Evolutionary conservation across 2,113 vertebrate genomes (phyloP), one percentile per base, ranked within the genome.

Genomic region (Vulpes ferrilata): DNA sequence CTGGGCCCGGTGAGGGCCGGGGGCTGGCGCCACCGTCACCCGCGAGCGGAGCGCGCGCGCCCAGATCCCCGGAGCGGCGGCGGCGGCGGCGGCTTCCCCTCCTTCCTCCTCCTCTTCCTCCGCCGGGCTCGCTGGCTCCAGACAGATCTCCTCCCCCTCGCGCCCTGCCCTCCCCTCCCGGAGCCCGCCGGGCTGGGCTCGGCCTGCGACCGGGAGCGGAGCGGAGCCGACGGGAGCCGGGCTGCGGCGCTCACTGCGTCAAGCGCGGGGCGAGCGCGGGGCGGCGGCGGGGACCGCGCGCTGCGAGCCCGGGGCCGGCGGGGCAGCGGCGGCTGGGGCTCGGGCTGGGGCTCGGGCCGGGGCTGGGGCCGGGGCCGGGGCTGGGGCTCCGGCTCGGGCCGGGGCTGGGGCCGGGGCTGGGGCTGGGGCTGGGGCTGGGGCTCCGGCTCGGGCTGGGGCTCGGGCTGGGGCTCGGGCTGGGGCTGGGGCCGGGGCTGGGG

Each of bases 211-310:
- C 16, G 88, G 76, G 88, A 97, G 86, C 71, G 9, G 79, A 90
- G 82, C 76, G 88, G 81, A 48, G 89, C 91, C 89, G 96, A 97
- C 95, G 98, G 97, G 98, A 97, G 96, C 96, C 95, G 96, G 98
- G 99, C 98, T 98, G 99, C 98, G 99, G 99, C 99, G 97, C 99
- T 99, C 99, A 99, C 98, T 99, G 99, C 99, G 99, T 99, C 99
- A 99, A 96, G 97, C 98, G 98, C 98, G 57, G 98, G 97, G 97
- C 83, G 82, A 96, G 62, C 71, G 84, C 93, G 19, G 93, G 93
- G 97, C 94, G 88, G 93, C 91, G 93, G 96, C 73, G 60, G 80
- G 83, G 67, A 79, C 98, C 95, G 98, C 85, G 85, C 84, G 82
- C 97, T 88, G 59, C 0, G 9, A 55, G 69, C 55, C 85, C 53